These are phyloP conservation scores for Henricia sp. DNA, from an alignment of 53 echinoderm and acorn worm genomes.

Conservation along the genomic window DNA sequence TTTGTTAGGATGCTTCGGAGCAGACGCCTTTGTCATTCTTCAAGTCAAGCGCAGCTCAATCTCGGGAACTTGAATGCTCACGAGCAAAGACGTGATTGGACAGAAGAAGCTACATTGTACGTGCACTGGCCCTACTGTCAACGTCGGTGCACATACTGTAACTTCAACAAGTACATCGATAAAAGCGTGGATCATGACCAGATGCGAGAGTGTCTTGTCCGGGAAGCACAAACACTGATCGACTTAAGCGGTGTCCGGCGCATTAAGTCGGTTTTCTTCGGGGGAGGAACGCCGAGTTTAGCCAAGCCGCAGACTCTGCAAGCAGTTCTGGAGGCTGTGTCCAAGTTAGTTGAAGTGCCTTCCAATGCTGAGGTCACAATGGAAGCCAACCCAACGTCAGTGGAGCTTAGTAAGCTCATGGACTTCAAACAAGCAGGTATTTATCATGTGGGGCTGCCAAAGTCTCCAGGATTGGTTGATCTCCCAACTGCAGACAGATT, in stretches of 20 bases:
- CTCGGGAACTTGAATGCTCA: not conserved
- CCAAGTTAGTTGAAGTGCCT: slow-evolving; percentile 52
- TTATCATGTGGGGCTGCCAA: too few relatives aligned
- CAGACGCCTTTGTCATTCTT: not conserved
- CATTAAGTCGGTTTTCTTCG: slow-evolving; percentile 90
- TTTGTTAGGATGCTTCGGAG: not conserved
- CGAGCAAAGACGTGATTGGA: slow-evolving; percentile 12
- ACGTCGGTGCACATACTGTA: slow-evolving; percentile 92
- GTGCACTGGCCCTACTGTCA: slow-evolving; percentile 97
- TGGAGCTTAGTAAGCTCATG: slow-evolving; percentile 66
- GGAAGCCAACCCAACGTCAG: slow-evolving; percentile 93
- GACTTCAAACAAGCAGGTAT: slow-evolving; percentile 81
- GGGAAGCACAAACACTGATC: slow-evolving; percentile 73
- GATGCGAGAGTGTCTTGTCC: slow-evolving; percentile 76
- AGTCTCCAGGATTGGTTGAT: too few relatives aligned
- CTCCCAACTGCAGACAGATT: too few relatives aligned
- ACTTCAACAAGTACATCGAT: slow-evolving; percentile 93
- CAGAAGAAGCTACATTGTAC: slow-evolving; percentile 79
- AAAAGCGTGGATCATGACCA: slow-evolving; percentile 68
- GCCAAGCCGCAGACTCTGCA: slow-evolving; percentile 75
- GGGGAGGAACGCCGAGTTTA: slow-evolving; percentile 93
- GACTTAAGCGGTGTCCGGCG: slow-evolving; percentile 67
- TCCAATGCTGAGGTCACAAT: slow-evolving; percentile 79
- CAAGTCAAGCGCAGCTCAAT: not conserved
- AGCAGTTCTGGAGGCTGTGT: slow-evolving; percentile 73